Conservation (phyloP, 2,888 invertebrate species). For the Microplitis deprimator region DNA sequence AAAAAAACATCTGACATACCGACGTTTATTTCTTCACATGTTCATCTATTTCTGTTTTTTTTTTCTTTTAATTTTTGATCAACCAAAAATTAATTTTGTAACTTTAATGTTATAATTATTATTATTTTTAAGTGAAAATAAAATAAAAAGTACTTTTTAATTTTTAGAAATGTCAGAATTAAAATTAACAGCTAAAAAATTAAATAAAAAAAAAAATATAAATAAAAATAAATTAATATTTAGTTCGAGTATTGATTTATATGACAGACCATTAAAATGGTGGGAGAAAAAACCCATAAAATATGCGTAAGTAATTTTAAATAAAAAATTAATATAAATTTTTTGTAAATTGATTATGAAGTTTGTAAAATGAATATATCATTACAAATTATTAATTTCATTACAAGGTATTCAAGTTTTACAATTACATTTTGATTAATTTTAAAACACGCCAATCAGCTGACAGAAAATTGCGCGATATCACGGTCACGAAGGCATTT, state of each 20-base stretch:
- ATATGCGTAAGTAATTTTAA: constrained; percentile 53
- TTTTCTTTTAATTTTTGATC: not conserved
- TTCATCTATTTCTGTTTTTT: not conserved
- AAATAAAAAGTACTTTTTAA: no score
- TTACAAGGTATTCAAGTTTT: not conserved
- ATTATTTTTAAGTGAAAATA: no score
- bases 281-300: constrained; percentile 53
- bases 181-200: constrained; percentile 28
- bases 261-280: constrained; percentile 50
- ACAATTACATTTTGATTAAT: constrained; percentile 44
- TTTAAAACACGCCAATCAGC: constrained; percentile 47
- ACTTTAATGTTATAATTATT: no score
- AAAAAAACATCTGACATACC: not conserved
- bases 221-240: constrained; percentile 37
- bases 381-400: constrained; percentile 2
- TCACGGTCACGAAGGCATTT: constrained; percentile 39
- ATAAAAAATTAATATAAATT: not conserved
- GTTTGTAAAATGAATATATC: constrained; percentile 6
- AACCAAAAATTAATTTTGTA: not conserved
- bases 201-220: constrained; percentile 22
- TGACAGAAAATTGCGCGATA: constrained; percentile 45
- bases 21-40: not conserved
- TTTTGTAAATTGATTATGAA: not conserved
- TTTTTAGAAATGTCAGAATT: not conserved
- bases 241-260: constrained; percentile 49